A percentile compares a stretch with the other conserved stretches of the same genome.
phyloP scores from a whole-genome alignment of 2,113 vertebrate species.

The Prochilodus magdalenae region DNA sequence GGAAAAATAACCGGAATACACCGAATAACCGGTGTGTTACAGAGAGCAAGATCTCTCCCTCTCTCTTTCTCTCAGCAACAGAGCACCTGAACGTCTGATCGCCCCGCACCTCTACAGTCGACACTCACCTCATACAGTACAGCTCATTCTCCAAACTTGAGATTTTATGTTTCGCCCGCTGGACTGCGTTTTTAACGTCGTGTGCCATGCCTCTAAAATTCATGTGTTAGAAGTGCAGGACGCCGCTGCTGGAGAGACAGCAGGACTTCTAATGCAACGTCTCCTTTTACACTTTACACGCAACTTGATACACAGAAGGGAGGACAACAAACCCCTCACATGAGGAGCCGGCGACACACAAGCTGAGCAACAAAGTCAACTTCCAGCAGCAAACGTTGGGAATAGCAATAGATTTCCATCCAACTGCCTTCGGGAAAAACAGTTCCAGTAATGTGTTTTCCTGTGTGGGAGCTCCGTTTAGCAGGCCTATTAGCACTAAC shows the following conservation, averaged over 20 bases:
- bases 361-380: not conserved
- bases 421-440: not conserved
- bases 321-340: conserved; percentile 12
- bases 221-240: conserved; percentile 55
- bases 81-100: too few species aligned
- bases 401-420: not conserved
- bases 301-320: conserved; percentile 47
- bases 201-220: conserved; percentile 58
- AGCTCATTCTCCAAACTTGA: conserved; percentile 65
- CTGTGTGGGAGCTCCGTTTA: not conserved
- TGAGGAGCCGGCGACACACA: not conserved
- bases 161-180: conserved; percentile 71
- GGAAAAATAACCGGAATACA: too few species aligned
- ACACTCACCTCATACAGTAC: conserved; percentile 59
- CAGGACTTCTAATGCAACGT: conserved; percentile 14
- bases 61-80: too few species aligned
- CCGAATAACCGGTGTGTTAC: too few species aligned
- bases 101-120: not conserved
- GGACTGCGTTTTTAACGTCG: conserved; percentile 69
- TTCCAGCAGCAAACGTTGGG: not conserved
- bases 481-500: not conserved
- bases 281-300: conserved; percentile 49
- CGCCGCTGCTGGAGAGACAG: not conserved
- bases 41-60: too few species aligned
- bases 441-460: not conserved